Evolutionary conservation across 1,140 invertebrate species (phyloP).

Genomic region (Yoshiicerus persimilis): DNA sequence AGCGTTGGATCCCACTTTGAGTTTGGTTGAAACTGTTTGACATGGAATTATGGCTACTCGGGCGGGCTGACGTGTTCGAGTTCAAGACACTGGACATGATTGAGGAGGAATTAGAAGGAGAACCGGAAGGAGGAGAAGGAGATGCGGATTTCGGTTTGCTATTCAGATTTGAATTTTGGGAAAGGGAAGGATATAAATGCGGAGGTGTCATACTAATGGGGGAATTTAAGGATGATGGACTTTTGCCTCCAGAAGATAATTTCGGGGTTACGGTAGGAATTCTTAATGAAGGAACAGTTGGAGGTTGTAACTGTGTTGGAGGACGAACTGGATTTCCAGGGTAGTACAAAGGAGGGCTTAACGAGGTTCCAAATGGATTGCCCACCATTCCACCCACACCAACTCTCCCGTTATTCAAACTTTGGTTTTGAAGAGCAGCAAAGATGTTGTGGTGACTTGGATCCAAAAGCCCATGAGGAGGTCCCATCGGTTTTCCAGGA

Average conservation of each 20-base stretch:
- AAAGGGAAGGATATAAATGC: background rate
- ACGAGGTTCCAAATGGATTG: slow-evolving; percentile 9
- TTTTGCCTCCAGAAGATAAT: background rate
- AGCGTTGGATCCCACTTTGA: background rate
- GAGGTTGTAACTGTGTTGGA: background rate
- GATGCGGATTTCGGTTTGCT: background rate
- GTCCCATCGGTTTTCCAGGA: background rate
- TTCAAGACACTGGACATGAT: background rate
- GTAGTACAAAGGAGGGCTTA: slow-evolving; percentile 32
- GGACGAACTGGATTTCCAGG: background rate
- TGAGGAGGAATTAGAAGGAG: background rate
- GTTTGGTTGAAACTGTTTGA: background rate
- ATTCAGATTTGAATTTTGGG: background rate
- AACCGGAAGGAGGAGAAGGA: background rate
- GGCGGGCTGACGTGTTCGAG: background rate
- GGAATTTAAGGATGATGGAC: background rate
- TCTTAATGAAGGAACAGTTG: slow-evolving; percentile 20
- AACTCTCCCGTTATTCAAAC: background rate
- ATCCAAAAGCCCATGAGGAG: background rate
- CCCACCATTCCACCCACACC: background rate
- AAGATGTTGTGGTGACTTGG: slow-evolving; percentile 1
- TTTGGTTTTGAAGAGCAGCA: background rate
- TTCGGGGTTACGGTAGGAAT: slow-evolving; percentile 34
- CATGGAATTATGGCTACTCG: background rate
- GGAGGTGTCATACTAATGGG: background rate